Evolutionary conservation across 2,888 invertebrate species (phyloP).

Genomic region (Heliconius charithonia): DNA sequence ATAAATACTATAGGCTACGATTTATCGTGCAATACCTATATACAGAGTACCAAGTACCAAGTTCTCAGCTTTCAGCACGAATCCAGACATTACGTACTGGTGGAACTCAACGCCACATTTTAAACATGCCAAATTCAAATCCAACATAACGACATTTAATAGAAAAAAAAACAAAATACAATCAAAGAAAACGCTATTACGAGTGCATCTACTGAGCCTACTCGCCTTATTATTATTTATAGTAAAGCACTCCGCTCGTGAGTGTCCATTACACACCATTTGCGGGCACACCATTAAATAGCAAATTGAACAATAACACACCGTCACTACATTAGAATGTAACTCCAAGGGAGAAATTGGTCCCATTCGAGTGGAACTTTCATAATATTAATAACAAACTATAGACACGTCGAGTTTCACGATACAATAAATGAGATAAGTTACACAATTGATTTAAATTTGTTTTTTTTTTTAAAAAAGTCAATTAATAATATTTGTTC

Average conservation of each 20-base stretch:
- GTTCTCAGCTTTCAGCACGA: too few species aligned
- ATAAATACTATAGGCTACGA: too few species aligned
- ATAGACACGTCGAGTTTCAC: constrained; percentile 33
- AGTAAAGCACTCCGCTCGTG: constrained; percentile 6
- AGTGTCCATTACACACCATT: constrained; percentile 27
- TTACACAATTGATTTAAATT: constrained; percentile 23
- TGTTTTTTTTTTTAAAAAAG: background rate
- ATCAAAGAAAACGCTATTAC: background rate
- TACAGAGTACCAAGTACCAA: too few species aligned
- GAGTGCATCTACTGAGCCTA: background rate
- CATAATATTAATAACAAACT: constrained; percentile 44
- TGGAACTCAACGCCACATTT: too few species aligned
- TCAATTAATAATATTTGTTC: background rate
- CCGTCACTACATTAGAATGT: constrained; percentile 56
- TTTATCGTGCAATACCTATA: too few species aligned
- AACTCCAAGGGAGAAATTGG: constrained; percentile 49
- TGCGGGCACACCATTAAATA: constrained; percentile 46
- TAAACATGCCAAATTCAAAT: too few species aligned
- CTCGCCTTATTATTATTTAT: constrained; percentile 4
- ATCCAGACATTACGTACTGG: too few species aligned
- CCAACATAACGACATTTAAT: too few species aligned
- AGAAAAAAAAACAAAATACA: background rate
- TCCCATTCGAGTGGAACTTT: constrained; percentile 42
- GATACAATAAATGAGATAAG: constrained; percentile 24
- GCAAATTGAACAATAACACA: constrained; percentile 54